Base-by-base conservation (phyloP, 2,113 vertebrate genomes). In the Tichodroma muraria region DNA sequence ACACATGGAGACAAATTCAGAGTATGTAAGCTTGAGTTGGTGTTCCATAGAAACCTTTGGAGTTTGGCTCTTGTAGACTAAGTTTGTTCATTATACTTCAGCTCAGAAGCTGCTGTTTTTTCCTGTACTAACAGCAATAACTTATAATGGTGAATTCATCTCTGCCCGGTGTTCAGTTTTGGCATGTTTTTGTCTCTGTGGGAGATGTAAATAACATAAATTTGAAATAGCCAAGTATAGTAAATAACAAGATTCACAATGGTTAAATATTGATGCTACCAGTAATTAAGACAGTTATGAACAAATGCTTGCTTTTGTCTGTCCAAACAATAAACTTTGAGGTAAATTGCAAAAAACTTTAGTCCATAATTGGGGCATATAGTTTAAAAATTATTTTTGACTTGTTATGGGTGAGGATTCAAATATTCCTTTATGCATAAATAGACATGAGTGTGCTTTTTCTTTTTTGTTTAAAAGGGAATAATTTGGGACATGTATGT, bases 1-100 rank as follows among this genome's bases (percentile, higher is more conserved):
- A 99, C 99, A 31, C 98, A 99, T 60, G 99, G 99, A 91, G 99
- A 99, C 97, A 99, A 99, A 96, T 99, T 99, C 97, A 98, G 98
- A 98, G 99, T 99, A 94, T 78, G 99, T 98, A 94, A 93, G 82
- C 50, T 71, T 96, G 31, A 68, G 9, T 35, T 89, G 78, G 44
- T 79, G 23, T 59, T 87, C 76, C 15, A 21, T 12, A 45, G 40
- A 60, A 79, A 21, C 76, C 60, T 76, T 63, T 30, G 52, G 16
- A 45, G 76, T 86, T 45, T 63, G 49, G 6, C 22, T 83, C 11
- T 63, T 80, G 37, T 72, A 50, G 75, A 15, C 22, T 73, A 52
- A 40, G 4, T 53, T 33, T 63, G 30, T 89, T 80, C 42, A 20
- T 82, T 57, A 45, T 21, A 19, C 10, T 78, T 73, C 50, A 66